Percentiles rank a stretch among this genome's conserved stretches.
Conservation (phyloP, 2,888 invertebrate genomes). For the Furcula furcula region DNA sequence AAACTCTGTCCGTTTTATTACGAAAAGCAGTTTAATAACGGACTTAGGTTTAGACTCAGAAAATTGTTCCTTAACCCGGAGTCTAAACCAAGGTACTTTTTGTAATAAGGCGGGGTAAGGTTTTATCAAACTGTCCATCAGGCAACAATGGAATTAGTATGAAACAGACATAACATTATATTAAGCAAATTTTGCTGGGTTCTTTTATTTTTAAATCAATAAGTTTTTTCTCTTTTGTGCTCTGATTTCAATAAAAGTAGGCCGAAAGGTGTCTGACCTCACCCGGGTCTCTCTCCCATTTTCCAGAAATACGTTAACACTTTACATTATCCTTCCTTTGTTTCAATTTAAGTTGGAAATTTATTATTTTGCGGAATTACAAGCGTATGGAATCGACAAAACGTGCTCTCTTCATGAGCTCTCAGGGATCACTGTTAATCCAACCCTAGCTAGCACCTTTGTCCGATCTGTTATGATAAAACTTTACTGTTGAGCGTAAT, state of each 20-base stretch:
- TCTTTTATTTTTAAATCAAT: conserved; percentile 12
- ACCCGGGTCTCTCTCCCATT: conserved; percentile 5
- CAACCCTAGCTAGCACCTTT: conserved; percentile 20
- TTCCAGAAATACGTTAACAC: conserved; percentile 15
- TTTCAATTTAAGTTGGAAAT: conserved; percentile 31
- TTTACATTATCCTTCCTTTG: conserved; percentile 24
- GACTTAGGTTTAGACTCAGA: too few relatives aligned
- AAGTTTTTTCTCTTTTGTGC: conserved; percentile 7
- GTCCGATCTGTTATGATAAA: conserved; percentile 38
- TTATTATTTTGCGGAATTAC: conserved; percentile 31
- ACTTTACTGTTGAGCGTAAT: conserved; percentile 29
- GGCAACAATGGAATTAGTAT: too few relatives aligned
- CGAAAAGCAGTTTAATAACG: too few relatives aligned
- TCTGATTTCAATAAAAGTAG: conserved; percentile 11
- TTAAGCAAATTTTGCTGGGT: conserved; percentile 11
- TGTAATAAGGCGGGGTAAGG: too few relatives aligned
- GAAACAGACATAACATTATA: too few relatives aligned
- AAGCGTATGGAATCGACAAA: conserved; percentile 24
- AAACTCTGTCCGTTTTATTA: too few relatives aligned
- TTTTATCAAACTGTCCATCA: too few relatives aligned
- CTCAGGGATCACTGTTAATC: conserved; percentile 25
- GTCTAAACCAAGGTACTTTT: too few relatives aligned
- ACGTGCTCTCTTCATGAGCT: conserved; percentile 32
- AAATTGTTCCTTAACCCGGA: too few relatives aligned
- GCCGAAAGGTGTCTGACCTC: conserved; percentile 16